Evolutionary conservation across 2,113 vertebrate genomes (phyloP).

Genomic region (Zootoca vivipara): DNA sequence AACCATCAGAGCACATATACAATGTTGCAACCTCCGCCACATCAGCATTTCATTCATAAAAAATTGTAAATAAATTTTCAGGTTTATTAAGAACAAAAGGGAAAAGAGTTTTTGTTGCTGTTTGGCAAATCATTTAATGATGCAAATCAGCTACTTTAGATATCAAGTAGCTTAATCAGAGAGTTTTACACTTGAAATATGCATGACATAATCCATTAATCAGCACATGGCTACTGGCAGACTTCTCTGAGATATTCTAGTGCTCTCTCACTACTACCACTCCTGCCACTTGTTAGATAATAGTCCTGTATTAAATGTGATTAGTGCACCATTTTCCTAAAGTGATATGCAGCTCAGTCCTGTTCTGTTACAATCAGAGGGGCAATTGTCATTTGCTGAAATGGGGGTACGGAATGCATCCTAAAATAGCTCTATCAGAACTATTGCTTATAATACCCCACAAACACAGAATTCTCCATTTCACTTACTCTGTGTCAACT

Average conservation of each 20-base stretch:
- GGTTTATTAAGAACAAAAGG: background rate
- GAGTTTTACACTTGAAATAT: background rate
- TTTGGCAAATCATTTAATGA: background rate
- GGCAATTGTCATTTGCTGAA: background rate
- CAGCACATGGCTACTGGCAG: background rate
- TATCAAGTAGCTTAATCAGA: background rate
- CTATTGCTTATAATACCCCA: background rate
- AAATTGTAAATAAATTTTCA: background rate
- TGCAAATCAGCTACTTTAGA: background rate
- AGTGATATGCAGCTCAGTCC: background rate
- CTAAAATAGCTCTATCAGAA: background rate
- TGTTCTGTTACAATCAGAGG: background rate
- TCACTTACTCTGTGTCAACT: background rate
- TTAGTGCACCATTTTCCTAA: background rate
- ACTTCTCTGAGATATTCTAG: background rate
- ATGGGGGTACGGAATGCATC: background rate
- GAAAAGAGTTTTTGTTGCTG: background rate
- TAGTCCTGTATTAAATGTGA: background rate
- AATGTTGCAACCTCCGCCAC: background rate
- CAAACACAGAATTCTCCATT: background rate
- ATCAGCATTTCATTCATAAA: background rate
- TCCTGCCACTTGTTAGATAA: background rate
- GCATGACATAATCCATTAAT: background rate
- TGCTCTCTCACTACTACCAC: background rate
- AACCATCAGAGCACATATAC: background rate